A percentile compares a stretch with the other conserved stretches of the same genome.
Evolutionary conservation across 2,797 vertebrate species (phyloP).

Genomic region (Phyllotis vaccarum): DNA sequence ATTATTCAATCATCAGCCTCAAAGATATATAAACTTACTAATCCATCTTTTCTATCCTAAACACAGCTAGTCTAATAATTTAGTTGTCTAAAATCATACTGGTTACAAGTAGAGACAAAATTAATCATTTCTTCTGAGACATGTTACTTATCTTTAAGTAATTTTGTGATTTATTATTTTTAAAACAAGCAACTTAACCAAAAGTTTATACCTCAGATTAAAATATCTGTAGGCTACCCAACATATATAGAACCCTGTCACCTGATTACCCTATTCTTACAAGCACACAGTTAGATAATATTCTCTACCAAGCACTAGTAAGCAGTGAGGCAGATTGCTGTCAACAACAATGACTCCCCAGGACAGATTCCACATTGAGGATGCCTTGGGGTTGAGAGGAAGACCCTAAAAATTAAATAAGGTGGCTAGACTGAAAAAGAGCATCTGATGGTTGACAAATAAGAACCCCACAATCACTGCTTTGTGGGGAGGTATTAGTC

Average conservation of each 20-base stretch:
- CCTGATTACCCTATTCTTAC: neutral
- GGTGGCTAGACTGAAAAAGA: neutral
- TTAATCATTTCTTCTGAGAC: neutral
- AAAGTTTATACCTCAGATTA: neutral
- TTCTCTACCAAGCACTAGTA: neutral
- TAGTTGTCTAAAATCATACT: neutral
- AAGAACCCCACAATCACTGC: neutral
- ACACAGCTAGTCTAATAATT: neutral
- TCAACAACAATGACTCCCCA: neutral
- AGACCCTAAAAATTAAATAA: neutral
- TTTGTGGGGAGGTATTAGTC: neutral
- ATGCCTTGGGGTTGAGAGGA: neutral
- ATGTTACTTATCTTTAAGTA: neutral
- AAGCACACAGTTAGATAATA: neutral
- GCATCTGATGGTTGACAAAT: neutral
- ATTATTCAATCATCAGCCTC: neutral
- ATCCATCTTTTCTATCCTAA: neutral
- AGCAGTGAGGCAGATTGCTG: neutral
- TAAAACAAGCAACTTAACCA: neutral
- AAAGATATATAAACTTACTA: neutral
- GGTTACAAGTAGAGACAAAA: conserved; percentile 22
- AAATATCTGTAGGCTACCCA: conserved; percentile 12
- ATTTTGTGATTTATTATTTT: conserved; percentile 2
- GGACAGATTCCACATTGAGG: too few relatives aligned
- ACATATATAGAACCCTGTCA: neutral